Base-by-base conservation (phyloP, 2,113 vertebrate genomes). In the Elaphurus davidianus region DNA sequence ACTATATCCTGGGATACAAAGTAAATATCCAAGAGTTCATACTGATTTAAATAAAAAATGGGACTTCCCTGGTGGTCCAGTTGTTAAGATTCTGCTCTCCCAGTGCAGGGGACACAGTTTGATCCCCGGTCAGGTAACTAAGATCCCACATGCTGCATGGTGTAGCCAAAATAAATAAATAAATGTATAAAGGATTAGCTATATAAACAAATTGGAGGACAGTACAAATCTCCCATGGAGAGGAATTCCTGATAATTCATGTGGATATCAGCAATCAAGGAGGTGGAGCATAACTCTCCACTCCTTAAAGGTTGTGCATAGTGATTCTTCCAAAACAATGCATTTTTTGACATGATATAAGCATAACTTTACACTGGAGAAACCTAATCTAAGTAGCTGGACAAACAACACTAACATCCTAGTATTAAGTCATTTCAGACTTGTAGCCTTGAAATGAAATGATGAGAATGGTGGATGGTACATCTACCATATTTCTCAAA, bases 261-360 rank as follows among this genome's bases (percentile, higher is more conserved):
- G 8, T 1, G 2, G 43, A 78, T 47, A 45, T 78, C 74, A 47
- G 43, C 74, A 78, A 17, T 28, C 74, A 16, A 78, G 76, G 76
- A 78, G 76, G 14, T 47, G 14, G 43, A 47, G 4, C 45, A 79
- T 10, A 30, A n/a, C 64, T 67, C 64, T 67, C 16, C 33, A n/a
- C 7, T 5, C 33, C 7, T n/a, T 17, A 67, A 67, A 47, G 15
- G 45, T 28, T 30, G 27, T 9, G 1, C 1, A 0, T 30, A 33
- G 28, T 19, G 45, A 33, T 79, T 10, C 15, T 50, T 79, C 27
- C 45, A 30, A 79, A 79, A 79, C 15, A 79, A 17, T 0, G 0
- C 76, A 50, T 30, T 50, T 79, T 79, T 47, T 28, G 45, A 79
- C 45, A 79, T 50, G 28, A 50, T 6, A 10, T 19, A 33, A 79